Base-by-base conservation (phyloP, 1,140 invertebrate genomes). In the Drosophila pachea region DNA sequence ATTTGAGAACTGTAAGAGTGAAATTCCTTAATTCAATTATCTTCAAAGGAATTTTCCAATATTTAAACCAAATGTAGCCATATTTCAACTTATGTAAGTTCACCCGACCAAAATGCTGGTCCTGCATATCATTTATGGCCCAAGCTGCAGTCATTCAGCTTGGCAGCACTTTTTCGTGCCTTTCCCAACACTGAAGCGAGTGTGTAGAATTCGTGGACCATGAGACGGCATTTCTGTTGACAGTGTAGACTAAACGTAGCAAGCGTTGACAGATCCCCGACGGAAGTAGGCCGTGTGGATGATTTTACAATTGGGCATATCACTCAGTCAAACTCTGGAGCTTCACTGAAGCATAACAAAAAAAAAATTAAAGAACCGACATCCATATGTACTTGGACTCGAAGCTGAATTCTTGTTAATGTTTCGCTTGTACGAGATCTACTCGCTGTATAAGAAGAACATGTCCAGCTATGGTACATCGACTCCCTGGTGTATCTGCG, bases 341-440 rank as follows among this genome's bases (percentile, higher is more conserved):
- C 22, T 48, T 12, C 6, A 22, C 11, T 6, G 38, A 36, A 11
- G 50, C 59, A 22, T 22, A 2, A 56, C 61, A 38, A 9, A 36
- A 50, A 50, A 29, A 11, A 38, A 38, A 36, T 38, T 6, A 2
- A 38, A 36, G 5, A 22, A 14, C 5, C 33, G 1, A 52, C 38
- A 38, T 11, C 29, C 4, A 7, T 16, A 16, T 11, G 14, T 8
- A 48, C 12, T 42, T 42, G 4, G n/a, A 32, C 22, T 16, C 33
- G 16, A 59, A 16, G 45, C 36, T 16, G 36, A 47, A 40, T 58
- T 22, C 29, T 48, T 52, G 56, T 73, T 59, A 42, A 83, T 83
- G 79, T 84, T 83, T 49, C 79, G 79, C 5, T 76, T 83, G n/a
- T 86, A 66, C 58, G 78, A 86, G 50, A 11, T 84, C 2, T 84